phyloP scores from a whole-genome alignment of 2,113 vertebrate species.

The Prunella fulvescens region DNA sequence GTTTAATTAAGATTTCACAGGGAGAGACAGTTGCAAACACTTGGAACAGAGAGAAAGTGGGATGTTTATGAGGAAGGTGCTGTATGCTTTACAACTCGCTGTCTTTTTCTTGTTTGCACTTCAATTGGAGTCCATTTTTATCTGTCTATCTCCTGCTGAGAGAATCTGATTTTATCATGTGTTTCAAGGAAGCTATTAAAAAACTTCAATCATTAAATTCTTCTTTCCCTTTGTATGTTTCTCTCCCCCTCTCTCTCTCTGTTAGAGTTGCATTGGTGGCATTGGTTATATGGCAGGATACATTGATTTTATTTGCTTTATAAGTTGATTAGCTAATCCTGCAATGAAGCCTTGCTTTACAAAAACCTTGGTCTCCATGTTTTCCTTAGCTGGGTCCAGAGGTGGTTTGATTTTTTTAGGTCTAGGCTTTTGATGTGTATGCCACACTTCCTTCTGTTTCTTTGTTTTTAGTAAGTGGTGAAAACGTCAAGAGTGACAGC shows the following conservation, averaged over 20 bases:
- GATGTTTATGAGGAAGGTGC: slow-evolving; percentile 8
- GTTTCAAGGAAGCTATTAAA: slow-evolving; percentile 63
- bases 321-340: not conserved
- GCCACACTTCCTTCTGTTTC: not conserved
- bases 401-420: not conserved
- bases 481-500: not conserved
- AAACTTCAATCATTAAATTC: slow-evolving; percentile 34
- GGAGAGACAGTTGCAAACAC: slow-evolving; percentile 42
- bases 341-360: slow-evolving; percentile 16
- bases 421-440: not conserved
- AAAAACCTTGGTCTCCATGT: not conserved
- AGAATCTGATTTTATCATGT: slow-evolving; percentile 49
- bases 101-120: slow-evolving; percentile 47
- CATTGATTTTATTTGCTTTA: slow-evolving; percentile 33
- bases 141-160: slow-evolving; percentile 30
- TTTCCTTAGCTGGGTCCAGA: not conserved
- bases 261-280: slow-evolving; percentile 6
- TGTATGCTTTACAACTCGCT: slow-evolving; percentile 14
- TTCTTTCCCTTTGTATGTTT: slow-evolving; percentile 29
- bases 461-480: not conserved
- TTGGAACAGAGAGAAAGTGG: slow-evolving; percentile 18
- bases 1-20: slow-evolving; percentile 69
- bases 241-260: not conserved
- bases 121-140: slow-evolving; percentile 54
- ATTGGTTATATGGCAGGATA: slow-evolving; percentile 17